A percentile compares a stretch with the other conserved stretches of the same genome.
phyloP scores from a whole-genome alignment of 37 sponge, comb jelly and placozoan species.

The Halichondria panicea region DNA sequence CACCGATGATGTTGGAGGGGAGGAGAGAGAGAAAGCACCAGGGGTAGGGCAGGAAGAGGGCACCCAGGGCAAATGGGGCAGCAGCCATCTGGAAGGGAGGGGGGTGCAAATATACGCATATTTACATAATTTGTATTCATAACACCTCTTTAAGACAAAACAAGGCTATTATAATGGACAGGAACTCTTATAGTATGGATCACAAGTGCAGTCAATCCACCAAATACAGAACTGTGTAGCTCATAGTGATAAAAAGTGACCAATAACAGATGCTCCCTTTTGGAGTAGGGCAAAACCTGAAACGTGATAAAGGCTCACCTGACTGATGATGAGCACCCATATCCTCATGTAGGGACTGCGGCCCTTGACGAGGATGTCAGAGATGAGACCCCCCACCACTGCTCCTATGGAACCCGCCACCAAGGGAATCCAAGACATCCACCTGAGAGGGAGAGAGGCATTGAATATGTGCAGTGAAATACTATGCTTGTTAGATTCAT shows the following conservation, averaged over 20 bases:
- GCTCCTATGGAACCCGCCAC: constrained; percentile 80
- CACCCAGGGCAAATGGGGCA: constrained; percentile 80
- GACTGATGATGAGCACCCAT: constrained; percentile 82
- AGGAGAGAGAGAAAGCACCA: constrained; percentile 75
- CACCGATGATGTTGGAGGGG: constrained; percentile 74
- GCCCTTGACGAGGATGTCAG: constrained; percentile 57
- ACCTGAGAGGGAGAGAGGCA: no score
- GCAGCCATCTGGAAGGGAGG: constrained; percentile 54
- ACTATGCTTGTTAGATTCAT: no score
- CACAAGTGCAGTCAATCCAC: no score
- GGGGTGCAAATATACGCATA: not conserved
- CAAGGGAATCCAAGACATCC: constrained; percentile 79
- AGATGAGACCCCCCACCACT: constrained; percentile 72
- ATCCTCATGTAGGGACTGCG: constrained; percentile 56
- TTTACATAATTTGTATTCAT: no score
- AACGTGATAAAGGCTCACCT: constrained; percentile 43
- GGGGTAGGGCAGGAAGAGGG: constrained; percentile 67
- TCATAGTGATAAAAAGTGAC: no score
- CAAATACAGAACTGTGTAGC: no score
- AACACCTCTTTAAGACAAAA: no score
- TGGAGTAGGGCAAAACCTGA: no score
- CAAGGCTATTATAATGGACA: no score
- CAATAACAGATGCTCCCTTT: no score
- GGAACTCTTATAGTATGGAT: no score
- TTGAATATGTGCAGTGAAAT: no score